Base-by-base conservation (phyloP, 1,140 invertebrate genomes). In the Sweltsa coloradensis region DNA sequence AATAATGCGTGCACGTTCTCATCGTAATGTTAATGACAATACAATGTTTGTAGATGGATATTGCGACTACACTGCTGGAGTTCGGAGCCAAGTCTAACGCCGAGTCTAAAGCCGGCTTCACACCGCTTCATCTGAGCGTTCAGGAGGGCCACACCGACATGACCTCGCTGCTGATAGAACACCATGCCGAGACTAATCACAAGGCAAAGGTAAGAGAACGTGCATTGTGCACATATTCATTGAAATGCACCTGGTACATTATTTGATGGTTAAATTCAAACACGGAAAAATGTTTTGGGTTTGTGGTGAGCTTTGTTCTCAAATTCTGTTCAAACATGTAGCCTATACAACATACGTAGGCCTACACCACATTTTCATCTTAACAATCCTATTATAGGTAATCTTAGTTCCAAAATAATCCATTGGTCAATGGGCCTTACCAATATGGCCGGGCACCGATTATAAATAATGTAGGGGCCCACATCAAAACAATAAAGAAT, bases 121-220 rank as follows among this genome's bases (percentile, higher is more conserved):
- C 90, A 24, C 88, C 94, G 5, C 65, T 97, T n/a, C 93, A 97
- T 74, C 79, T 94, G 59, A 88, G 90, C 24, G 78, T 89, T 5
- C 89, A 95, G 65, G 91, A 96, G 66, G 94, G 91, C 2, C 88
- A 97, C 58, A 78, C 82, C 14, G 89, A 97, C 56, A 95, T 95
- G 75, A 81, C 89, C 0, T 82, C 88, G 24, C 73, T 97, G 51
- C 74, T 99, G 31, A 76, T 97, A 19, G 86, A 92, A 59, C 76
- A 90, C 62, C 79, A 83, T 47, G 89, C 87, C 41, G 80, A 89
- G 60, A 80, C 89, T 14, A 93, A 91, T 64, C 78, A 81, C 44
- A 79, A 82, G 56, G 86, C 91, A 23, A 89, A 83, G 74, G 84
- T 85, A 64, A 41, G 46, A 11, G 18, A 48, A 26, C n/a, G n/a